Evolutionary conservation across 2,888 invertebrate species (phyloP).

Genomic region (Ormyrus labotus): DNA sequence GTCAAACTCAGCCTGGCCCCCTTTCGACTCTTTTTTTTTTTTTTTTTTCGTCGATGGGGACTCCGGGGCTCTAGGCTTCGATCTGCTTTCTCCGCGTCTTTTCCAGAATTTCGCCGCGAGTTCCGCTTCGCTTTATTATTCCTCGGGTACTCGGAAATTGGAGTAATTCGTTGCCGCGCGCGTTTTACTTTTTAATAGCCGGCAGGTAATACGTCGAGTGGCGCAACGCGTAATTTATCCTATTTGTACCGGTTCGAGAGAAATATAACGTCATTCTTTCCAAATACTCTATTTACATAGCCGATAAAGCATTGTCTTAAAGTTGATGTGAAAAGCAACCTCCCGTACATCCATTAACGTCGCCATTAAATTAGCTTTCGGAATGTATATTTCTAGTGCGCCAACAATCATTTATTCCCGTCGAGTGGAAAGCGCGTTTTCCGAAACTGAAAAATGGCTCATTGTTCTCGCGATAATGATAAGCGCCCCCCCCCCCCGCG

Average conservation of each 20-base stretch:
- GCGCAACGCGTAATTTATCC: too few relatives aligned
- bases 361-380: slow-evolving; percentile 7
- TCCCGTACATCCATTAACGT: slow-evolving; percentile 22
- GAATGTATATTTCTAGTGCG: too few relatives aligned
- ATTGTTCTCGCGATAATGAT: too few relatives aligned
- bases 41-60: not conserved
- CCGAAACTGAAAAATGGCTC: too few relatives aligned
- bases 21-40: slow-evolving; percentile 30
- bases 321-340: slow-evolving; percentile 1
- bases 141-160: not conserved
- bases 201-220: too few relatives aligned
- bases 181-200: not conserved
- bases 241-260: too few relatives aligned
- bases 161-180: not conserved
- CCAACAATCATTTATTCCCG: too few relatives aligned
- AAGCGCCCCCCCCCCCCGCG: too few relatives aligned
- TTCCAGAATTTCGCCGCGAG: too few relatives aligned
- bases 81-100: not conserved
- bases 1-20: slow-evolving; percentile 69
- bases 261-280: slow-evolving; percentile 11
- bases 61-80: not conserved
- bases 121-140: not conserved
- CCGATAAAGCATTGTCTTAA: slow-evolving; percentile 12
- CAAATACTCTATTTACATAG: slow-evolving; percentile 27
- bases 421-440: too few relatives aligned